phyloP scores from a whole-genome alignment of 2,113 vertebrate genomes.

The Microtus pennsylvanicus region DNA sequence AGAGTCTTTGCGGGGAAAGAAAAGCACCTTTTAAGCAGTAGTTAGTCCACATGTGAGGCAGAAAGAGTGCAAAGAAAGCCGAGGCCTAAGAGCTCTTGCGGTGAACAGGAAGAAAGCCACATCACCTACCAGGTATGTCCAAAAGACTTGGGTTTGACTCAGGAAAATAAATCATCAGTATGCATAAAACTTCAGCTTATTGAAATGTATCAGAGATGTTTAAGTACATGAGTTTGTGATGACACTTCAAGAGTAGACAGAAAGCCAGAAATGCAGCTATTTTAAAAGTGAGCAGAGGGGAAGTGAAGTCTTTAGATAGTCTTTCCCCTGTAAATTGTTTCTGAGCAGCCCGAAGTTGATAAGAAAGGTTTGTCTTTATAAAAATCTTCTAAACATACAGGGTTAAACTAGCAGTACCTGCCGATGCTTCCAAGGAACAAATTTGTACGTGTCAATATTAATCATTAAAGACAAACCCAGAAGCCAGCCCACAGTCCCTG shows the following conservation, averaged over 20 bases:
- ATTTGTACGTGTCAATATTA: not conserved
- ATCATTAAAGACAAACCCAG: not conserved
- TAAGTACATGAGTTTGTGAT: not conserved
- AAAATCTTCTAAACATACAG: not conserved
- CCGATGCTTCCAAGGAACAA: not conserved
- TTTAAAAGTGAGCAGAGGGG: constrained; percentile 17
- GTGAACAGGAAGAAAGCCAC: not conserved
- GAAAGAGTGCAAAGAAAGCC: not conserved
- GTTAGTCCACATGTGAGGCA: not conserved
- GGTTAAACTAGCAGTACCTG: not conserved
- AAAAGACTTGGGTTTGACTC: not conserved
- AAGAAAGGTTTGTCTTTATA: not conserved
- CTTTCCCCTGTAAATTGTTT: not conserved
- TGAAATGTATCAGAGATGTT: not conserved
- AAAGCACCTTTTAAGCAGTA: not conserved
- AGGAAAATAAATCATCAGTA: not conserved
- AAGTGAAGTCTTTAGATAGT: not conserved
- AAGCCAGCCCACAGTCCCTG: not conserved
- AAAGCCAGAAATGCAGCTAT: not conserved
- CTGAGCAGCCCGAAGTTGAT: not conserved
- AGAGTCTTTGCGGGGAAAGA: not conserved
- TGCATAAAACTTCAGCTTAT: not conserved
- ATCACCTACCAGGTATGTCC: too few relatives aligned
- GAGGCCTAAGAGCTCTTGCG: not conserved
- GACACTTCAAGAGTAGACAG: not conserved